Percentiles rank a stretch among this genome's conserved stretches.
Conservation (phyloP, 92 coral and sea anemone genomes). For the Porites lobata region DNA sequence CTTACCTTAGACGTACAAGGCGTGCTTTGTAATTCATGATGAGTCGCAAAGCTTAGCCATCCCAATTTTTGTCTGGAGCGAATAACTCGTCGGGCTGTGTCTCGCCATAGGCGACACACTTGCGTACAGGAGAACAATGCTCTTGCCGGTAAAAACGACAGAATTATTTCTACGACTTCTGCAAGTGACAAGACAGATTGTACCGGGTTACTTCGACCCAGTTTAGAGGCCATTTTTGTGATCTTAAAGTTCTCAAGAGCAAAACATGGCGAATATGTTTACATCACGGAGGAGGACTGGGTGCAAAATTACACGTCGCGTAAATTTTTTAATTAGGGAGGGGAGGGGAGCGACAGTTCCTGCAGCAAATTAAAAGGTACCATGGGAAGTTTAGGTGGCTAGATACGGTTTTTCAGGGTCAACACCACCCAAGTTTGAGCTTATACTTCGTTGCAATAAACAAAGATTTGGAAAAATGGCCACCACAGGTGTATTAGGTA, state of each 20-base stretch:
- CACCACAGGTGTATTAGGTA: no score
- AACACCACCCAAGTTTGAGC: no score
- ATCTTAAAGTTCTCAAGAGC: not conserved
- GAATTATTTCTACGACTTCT: conserved; percentile 87
- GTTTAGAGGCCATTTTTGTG: conserved; percentile 69
- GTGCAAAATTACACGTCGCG: not conserved
- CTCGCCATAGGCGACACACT: conserved; percentile 94
- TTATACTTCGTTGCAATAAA: no score
- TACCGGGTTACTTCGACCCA: conserved; percentile 56
- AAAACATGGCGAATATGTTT: conserved; percentile 25
- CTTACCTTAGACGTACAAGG: conserved; percentile 93
- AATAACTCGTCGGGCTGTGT: conserved; percentile 75
- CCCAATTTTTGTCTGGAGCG: conserved; percentile 78
- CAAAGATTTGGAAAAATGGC: no score
- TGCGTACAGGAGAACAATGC: conserved; percentile 73
- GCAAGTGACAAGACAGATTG: conserved; percentile 65
- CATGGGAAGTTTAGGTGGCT: not conserved
- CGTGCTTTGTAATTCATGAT: conserved; percentile 70
- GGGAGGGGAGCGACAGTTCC: not conserved
- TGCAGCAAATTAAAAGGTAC: not conserved
- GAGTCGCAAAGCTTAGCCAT: conserved; percentile 84
- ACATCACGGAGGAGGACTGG: conserved; percentile 29
- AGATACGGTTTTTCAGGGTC: no score
- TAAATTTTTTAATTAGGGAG: not conserved
- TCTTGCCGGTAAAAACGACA: conserved; percentile 90